phyloP scores from a whole-genome alignment of 2,113 vertebrate species.

The Ailurus styani region DNA sequence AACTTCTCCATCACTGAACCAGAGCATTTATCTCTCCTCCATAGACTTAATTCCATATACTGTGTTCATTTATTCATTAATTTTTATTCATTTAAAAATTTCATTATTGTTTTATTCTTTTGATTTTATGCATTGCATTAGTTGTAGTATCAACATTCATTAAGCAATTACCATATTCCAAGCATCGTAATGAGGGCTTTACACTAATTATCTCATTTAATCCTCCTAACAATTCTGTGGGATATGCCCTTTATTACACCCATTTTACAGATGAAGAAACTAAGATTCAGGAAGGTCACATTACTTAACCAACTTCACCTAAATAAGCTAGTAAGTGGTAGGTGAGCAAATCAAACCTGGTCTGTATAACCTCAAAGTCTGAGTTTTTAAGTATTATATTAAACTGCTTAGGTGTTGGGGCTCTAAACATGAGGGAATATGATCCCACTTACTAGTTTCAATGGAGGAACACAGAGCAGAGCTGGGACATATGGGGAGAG shows the following conservation, averaged over 20 bases:
- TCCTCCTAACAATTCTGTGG: not conserved
- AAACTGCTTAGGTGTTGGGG: not conserved
- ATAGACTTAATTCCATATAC: not conserved
- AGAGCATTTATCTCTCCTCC: not conserved
- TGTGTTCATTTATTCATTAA: not conserved
- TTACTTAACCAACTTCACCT: not conserved
- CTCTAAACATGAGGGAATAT: not conserved
- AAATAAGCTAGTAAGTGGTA: not conserved
- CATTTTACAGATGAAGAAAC: conserved; percentile 1
- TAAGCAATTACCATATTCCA: not conserved
- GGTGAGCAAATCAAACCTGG: not conserved
- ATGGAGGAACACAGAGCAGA: accelerated
- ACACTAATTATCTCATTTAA: not conserved
- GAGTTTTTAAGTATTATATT: not conserved
- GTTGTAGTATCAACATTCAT: not conserved
- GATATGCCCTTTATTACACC: not conserved
- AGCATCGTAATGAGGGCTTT: not conserved
- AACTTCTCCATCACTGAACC: not conserved
- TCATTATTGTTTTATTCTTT: not conserved
- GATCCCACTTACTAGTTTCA: not conserved
- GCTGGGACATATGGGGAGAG: accelerated
- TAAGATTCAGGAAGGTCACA: not conserved
- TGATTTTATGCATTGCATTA: not conserved
- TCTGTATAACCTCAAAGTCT: not conserved
- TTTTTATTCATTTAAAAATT: not conserved